Evolutionary conservation across 2,888 invertebrate species (phyloP).

Genomic region (Drosophila histrio): DNA sequence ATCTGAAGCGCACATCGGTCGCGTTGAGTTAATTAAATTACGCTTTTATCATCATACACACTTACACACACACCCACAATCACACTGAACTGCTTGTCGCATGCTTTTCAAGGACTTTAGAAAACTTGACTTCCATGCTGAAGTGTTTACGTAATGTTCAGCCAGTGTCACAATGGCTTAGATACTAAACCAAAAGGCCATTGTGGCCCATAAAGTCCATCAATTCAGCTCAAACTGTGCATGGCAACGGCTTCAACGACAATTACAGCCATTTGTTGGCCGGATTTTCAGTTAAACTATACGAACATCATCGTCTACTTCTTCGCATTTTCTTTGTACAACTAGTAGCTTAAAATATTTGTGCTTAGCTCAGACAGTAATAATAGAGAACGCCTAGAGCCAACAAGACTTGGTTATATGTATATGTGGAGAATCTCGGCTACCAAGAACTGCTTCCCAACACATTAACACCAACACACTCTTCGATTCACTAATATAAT

Average conservation of each 20-base stretch:
- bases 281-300: slow-evolving; percentile 44
- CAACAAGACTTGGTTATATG: no score
- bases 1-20: slow-evolving; percentile 32
- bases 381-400: no score
- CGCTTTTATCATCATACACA: slow-evolving; percentile 47
- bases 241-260: slow-evolving; percentile 37
- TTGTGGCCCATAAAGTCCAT: slow-evolving; percentile 49
- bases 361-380: slow-evolving; percentile 3
- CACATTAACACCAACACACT: no score
- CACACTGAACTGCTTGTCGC: slow-evolving; percentile 2
- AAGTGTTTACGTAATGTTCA: slow-evolving; percentile 51
- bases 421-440: no score
- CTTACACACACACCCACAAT: slow-evolving; percentile 1
- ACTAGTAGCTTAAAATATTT: background rate
- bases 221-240: slow-evolving; percentile 35
- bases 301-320: background rate
- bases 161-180: slow-evolving; percentile 37
- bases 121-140: slow-evolving; percentile 36
- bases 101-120: slow-evolving; percentile 42
- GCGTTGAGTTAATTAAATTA: slow-evolving; percentile 61
- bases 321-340: background rate
- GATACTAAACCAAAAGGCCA: slow-evolving; percentile 45
- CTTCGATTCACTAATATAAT: no score
- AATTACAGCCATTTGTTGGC: slow-evolving; percentile 50
- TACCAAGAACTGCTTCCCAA: no score